Conservation (phyloP, 2,888 invertebrate species). For the Cactoblastis cactorum region DNA sequence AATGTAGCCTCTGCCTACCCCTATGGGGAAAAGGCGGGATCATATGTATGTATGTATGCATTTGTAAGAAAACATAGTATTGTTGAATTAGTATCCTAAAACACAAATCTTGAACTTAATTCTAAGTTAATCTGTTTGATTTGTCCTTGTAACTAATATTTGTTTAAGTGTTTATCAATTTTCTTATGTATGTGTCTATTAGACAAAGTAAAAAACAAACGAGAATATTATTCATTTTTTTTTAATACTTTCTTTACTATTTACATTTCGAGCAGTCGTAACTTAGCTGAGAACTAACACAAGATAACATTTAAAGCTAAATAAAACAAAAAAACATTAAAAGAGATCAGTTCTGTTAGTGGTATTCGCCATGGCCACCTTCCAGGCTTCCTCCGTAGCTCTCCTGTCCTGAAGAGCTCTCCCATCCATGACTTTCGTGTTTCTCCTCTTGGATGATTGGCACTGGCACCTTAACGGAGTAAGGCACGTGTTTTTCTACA, state of each 20-base stretch:
- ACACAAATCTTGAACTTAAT: too few relatives aligned
- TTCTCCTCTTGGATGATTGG: constrained; percentile 78
- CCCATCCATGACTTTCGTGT: constrained; percentile 26
- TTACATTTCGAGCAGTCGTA: constrained; percentile 60
- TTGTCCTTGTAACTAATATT: background rate
- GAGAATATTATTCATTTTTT: constrained; percentile 49
- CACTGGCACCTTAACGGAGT: constrained; percentile 84
- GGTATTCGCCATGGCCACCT: constrained; percentile 52
- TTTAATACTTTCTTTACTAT: constrained; percentile 74
- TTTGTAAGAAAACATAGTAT: too few relatives aligned
- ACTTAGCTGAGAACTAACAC: constrained; percentile 62
- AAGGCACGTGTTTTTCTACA: constrained; percentile 84
- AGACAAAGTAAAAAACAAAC: background rate
- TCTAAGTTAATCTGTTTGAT: too few relatives aligned
- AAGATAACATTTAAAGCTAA: constrained; percentile 74
- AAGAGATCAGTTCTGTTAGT: constrained; percentile 74
- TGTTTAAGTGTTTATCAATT: background rate
- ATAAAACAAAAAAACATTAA: constrained; percentile 32
- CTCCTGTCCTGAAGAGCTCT: constrained; percentile 23
- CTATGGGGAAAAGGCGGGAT: too few relatives aligned
- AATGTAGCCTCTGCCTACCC: too few relatives aligned
- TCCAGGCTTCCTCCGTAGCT: constrained; percentile 32
- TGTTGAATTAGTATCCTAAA: too few relatives aligned
- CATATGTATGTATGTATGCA: too few relatives aligned
- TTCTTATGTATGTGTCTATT: background rate